phyloP scores from a whole-genome alignment of 2,888 invertebrate genomes.

The Acholoe squamosa region DNA sequence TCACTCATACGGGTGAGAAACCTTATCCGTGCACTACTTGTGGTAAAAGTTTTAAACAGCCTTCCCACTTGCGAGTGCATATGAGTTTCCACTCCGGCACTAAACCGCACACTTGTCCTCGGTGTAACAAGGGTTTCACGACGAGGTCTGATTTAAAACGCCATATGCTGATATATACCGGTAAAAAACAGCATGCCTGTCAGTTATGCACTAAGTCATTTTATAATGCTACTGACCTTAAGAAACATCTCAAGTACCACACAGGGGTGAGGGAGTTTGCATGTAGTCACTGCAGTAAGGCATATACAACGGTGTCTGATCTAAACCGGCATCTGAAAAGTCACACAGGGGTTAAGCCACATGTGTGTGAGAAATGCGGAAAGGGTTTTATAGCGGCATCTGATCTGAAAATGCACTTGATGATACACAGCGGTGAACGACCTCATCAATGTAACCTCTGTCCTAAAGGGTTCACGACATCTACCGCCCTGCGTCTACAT shows the following conservation, averaged over 20 bases:
- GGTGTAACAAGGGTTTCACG: not conserved
- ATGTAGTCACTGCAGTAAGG: not conserved
- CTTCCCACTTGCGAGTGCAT: not conserved
- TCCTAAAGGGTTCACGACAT: not conserved
- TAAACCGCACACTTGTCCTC: not conserved
- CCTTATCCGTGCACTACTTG: not conserved
- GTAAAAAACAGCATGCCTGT: not conserved
- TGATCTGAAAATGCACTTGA: not conserved
- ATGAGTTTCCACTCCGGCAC: not conserved
- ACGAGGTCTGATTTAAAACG: not conserved
- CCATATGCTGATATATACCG: slow-evolving; percentile 1
- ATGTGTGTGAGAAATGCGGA: not conserved
- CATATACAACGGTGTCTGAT: not conserved
- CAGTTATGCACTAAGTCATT: not conserved
- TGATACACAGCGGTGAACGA: not conserved
- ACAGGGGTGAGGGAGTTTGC: not conserved
- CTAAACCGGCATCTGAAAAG: not conserved
- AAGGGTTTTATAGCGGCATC: not conserved
- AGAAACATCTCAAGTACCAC: slow-evolving; percentile 24
- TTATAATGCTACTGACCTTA: not conserved
- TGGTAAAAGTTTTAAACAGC: not conserved
- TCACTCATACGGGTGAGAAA: slow-evolving; percentile 21
- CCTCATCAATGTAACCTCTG: not conserved
- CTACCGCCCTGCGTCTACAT: not conserved
- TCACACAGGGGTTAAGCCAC: not conserved